A percentile compares a stretch with the other conserved stretches of the same genome.
Evolutionary conservation across 2,888 invertebrate genomes (phyloP).

Genomic region (Erebia palarica): DNA sequence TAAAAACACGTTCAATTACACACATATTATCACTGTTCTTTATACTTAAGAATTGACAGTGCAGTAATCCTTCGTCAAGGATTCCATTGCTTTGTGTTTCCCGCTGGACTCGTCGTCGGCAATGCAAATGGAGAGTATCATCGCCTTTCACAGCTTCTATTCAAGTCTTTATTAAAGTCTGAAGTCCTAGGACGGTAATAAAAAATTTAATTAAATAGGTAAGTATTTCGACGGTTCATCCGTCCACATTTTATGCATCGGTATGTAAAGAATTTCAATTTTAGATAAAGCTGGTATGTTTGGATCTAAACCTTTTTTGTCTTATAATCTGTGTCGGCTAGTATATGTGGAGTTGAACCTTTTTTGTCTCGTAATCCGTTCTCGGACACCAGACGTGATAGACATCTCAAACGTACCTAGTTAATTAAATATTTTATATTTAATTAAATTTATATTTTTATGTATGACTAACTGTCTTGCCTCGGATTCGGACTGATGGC

Average conservation of each 20-base stretch:
- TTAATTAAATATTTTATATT: too few species aligned
- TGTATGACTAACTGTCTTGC: too few species aligned
- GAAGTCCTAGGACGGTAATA: constrained; percentile 26
- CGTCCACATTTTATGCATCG: neutral
- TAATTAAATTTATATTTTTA: too few species aligned
- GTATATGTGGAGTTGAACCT: neutral
- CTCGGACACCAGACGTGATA: too few species aligned
- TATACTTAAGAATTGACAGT: constrained; percentile 26
- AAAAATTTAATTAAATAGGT: constrained; percentile 37
- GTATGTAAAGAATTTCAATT: constrained; percentile 6
- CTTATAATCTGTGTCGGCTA: too few species aligned
- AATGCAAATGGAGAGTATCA: constrained; percentile 37
- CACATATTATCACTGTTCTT: neutral
- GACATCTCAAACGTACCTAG: too few species aligned
- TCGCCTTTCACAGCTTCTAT: constrained; percentile 33
- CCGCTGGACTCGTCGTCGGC: constrained; percentile 18
- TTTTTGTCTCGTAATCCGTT: too few species aligned
- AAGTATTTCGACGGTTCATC: constrained; percentile 11
- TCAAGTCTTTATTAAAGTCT: constrained; percentile 36
- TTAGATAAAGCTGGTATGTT: neutral
- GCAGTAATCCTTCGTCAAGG: constrained; percentile 30
- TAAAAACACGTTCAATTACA: too few species aligned
- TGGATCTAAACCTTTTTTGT: too few species aligned
- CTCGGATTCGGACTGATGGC: too few species aligned
- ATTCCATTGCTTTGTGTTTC: constrained; percentile 32